Evolutionary conservation across 2,113 vertebrate genomes (phyloP), one percentile per base, ranked within the genome.

Genomic region (Psilopogon haemacephalus): DNA sequence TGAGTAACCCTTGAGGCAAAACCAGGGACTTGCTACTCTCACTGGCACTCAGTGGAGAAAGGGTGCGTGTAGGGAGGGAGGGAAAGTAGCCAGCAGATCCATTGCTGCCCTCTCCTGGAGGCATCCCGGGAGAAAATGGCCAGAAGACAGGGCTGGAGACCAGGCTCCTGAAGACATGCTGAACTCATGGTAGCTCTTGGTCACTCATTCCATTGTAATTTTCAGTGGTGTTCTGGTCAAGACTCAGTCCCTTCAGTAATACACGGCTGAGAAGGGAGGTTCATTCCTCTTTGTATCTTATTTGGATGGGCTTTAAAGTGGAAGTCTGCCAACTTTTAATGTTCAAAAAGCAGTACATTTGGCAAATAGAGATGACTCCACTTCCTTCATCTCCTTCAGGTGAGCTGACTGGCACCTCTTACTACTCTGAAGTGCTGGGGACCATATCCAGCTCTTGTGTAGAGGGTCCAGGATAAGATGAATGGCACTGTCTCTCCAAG

Each of bases 61-160:
- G 59, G 40, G 40, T 59, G 46, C 60, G 46, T 42, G 46, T 11
- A 1, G 1, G 30, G 2, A 2, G 8, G 48, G n/a, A 30, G 17
- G 76, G 67, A 85, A 63, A 78, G 35, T 10, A 86, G 24, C 63
- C 88, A 80, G 52, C 75, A 96, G 91, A 96, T 92, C 89, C 84
- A 96, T 95, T 96, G 83, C 96, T 97, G 96, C 96, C 96, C 94
- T 96, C 97, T 97, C 79, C 96, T 97, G 97, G 96, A 97, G 35
- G 69, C 60, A 82, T 77, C 78, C 56, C 78, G 55, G 85, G 88
- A 62, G 72, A 86, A 71, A 94, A 84, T 59, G 90, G 17, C 72
- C 74, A 33, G 68, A 48, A 81, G n/a, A 42, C 11, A 0, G 5
- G 10, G 4, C 2, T 82, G 74, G 62, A 71, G 52, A 56, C 7